Conservation (phyloP, 2,888 invertebrate species). For the Caenorhabditis auriculariae region DNA sequence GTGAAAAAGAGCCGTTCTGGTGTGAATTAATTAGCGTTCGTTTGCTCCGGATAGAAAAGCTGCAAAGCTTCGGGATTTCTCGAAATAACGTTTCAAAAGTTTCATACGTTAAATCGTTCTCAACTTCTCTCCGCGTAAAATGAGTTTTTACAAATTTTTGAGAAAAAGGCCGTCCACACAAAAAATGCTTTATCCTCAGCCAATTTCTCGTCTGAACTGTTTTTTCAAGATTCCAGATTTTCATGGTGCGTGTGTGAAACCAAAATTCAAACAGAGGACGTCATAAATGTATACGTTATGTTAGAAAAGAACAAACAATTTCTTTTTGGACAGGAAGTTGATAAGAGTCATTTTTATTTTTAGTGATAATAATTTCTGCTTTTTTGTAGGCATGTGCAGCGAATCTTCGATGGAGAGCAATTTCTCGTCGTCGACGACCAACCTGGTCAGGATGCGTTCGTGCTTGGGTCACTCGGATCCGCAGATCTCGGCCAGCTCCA, state of each 20-base stretch:
- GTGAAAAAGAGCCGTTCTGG: no score
- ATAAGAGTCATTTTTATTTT: neutral
- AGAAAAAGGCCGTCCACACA: no score
- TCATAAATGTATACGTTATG: neutral
- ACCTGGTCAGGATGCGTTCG: conserved; percentile 38
- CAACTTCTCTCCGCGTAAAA: no score
- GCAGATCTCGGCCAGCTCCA: conserved; percentile 42
- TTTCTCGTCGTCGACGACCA: conserved; percentile 41
- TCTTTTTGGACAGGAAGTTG: neutral
- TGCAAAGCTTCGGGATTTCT: no score
- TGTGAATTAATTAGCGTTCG: no score
- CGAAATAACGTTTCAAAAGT: no score
- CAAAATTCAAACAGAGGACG: neutral
- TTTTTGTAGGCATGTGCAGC: conserved; percentile 32
- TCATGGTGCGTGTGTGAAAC: neutral
- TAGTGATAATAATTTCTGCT: neutral
- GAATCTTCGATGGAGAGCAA: conserved; percentile 35
- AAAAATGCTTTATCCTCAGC: no score
- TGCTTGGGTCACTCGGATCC: conserved; percentile 63
- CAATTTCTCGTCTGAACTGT: no score
- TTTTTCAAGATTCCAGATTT: no score
- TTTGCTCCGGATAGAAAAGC: no score
- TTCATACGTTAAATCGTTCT: no score
- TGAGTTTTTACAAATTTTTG: no score
- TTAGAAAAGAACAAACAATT: neutral